A percentile compares a stretch with the other conserved stretches of the same genome.
These are phyloP conservation scores for Acanthosepion pharaonis DNA, from an alignment of 2,888 invertebrate genomes.

Conservation along the genomic window DNA sequence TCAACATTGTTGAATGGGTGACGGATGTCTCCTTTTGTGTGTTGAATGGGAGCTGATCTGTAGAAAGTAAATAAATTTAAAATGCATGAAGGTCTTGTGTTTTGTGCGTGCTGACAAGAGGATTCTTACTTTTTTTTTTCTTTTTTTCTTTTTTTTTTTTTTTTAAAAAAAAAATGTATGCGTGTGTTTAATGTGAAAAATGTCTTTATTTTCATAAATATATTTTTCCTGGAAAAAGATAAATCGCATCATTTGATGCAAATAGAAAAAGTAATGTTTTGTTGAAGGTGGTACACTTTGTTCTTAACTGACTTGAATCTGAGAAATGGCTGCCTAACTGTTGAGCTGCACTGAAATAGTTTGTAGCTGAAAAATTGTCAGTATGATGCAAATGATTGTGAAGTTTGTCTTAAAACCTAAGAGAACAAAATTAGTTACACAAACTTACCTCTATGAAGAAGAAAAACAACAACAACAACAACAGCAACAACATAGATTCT, in stretches of 20 bases:
- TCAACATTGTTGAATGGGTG: conserved; percentile 46
- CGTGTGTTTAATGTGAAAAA: background rate
- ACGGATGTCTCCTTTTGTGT: conserved; percentile 47
- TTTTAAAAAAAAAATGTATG: too few species aligned
- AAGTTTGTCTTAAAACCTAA: background rate
- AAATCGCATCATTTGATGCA: background rate
- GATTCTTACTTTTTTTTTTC: background rate
- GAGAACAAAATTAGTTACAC: background rate
- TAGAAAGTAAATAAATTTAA: conserved; percentile 46
- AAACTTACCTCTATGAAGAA: background rate
- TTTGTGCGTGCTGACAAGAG: conserved; percentile 38
- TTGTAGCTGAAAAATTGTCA: background rate
- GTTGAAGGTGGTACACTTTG: conserved; percentile 21
- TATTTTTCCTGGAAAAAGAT: background rate
- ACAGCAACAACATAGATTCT: background rate
- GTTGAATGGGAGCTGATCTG: conserved; percentile 47
- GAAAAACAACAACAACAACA: background rate
- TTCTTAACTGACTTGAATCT: background rate
- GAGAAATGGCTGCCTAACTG: background rate
- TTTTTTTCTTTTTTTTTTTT: too few species aligned
- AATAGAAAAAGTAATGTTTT: background rate
- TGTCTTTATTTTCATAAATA: background rate
- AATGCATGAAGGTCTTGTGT: conserved; percentile 46
- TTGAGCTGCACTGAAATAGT: background rate
- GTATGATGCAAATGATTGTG: background rate